phyloP scores from a whole-genome alignment of 2,797 vertebrate genomes.

The Coregonus sp. region DNA sequence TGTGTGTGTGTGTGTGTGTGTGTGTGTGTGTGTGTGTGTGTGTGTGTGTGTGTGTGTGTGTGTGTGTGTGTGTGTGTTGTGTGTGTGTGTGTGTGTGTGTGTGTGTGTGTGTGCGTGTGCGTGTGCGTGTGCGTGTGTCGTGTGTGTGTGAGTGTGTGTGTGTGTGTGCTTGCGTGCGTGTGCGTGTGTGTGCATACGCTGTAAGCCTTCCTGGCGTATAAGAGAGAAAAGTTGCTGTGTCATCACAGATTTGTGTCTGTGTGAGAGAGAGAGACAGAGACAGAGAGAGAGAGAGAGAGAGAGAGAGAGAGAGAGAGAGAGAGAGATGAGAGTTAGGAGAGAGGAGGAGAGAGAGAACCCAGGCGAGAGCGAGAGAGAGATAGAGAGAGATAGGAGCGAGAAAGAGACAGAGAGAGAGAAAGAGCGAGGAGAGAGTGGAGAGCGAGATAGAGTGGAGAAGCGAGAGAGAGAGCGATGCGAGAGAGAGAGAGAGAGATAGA shows the following conservation, averaged over 20 bases:
- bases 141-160: neutral
- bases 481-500: too few species aligned
- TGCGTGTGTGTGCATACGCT: neutral
- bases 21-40: neutral
- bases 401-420: too few species aligned
- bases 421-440: too few species aligned
- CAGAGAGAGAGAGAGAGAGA: too few species aligned
- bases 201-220: neutral
- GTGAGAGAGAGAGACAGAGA: too few species aligned
- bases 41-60: neutral
- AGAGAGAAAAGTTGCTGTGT: slow-evolving; percentile 50
- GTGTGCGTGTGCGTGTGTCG: neutral
- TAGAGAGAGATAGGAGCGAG: too few species aligned
- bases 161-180: neutral
- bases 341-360: too few species aligned
- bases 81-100: neutral
- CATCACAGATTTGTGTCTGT: slow-evolving; percentile 22
- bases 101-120: neutral
- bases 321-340: too few species aligned
- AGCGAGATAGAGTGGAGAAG: too few species aligned
- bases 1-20: neutral
- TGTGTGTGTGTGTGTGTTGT: slow-evolving; percentile 12
- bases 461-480: too few species aligned
- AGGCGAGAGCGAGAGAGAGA: too few species aligned
- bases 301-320: too few species aligned